Conservation (phyloP, 2,797 vertebrate genomes). For the Phalanger gymnotis region DNA sequence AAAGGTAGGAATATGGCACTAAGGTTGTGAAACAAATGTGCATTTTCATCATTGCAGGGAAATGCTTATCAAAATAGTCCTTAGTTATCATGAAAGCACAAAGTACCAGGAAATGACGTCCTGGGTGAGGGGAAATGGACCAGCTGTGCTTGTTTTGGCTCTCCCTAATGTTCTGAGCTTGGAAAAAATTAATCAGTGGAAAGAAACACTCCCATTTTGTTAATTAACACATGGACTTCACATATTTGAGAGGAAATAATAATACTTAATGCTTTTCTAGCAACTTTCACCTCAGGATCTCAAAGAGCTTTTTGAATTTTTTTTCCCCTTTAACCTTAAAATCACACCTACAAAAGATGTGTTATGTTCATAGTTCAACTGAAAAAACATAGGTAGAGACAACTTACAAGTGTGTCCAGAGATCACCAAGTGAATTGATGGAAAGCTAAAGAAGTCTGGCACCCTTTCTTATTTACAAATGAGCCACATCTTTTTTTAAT, state of each 20-base stretch:
- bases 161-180: conserved; percentile 77
- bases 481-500: conserved; percentile 32
- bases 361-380: conserved; percentile 5
- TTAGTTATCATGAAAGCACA: conserved; percentile 83
- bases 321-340: conserved; percentile 33
- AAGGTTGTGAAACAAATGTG: conserved; percentile 66
- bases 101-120: conserved; percentile 85
- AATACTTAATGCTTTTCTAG: conserved; percentile 47
- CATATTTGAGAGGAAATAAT: conserved; percentile 64
- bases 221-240: conserved; percentile 73
- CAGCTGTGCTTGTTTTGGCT: conserved; percentile 88
- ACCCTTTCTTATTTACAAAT: conserved; percentile 33
- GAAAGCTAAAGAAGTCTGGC: conserved; percentile 6
- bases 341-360: neutral
- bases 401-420: neutral
- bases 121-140: conserved; percentile 77
- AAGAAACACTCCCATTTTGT: conserved; percentile 71
- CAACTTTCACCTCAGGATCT: conserved; percentile 39
- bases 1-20: conserved; percentile 59
- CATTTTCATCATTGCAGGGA: conserved; percentile 75
- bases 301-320: conserved; percentile 49
- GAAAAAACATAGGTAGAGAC: conserved; percentile 20
- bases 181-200: conserved; percentile 82
- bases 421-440: conserved; percentile 22
- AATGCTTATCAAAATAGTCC: conserved; percentile 83